Evolutionary conservation across 2,113 vertebrate species (phyloP), one percentile per base, ranked within the genome.

Genomic region (Rhinopomastus cyanomelas): DNA sequence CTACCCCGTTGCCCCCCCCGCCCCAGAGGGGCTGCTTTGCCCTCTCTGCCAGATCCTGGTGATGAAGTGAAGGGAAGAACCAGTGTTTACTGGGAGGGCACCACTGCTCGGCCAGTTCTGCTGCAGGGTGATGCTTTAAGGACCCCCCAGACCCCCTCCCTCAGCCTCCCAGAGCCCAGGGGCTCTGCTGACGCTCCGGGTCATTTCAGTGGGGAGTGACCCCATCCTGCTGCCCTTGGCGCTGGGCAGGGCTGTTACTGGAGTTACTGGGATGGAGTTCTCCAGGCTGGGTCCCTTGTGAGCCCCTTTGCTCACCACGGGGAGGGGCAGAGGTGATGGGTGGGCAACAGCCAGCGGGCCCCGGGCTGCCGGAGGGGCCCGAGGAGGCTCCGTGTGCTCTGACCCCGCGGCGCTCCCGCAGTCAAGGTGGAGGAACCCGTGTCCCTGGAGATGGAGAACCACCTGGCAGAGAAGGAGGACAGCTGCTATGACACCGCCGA

Each of bases 401-500:
- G 19, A 22, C 66, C n/a, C 68, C 37, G 53, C n/a, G 55, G 19
- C 22, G n/a, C 21, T 5, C 13, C 1, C 81, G 5, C 92, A 99
- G 99, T 99, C 17, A 99, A 99, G 97, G 97, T 98, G 53, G 99
- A 99, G 88, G 99, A 99, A 75, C 97, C 98, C 0, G 97, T 97
- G 88, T 89, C 98, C 68, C 91, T 99, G 97, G 99, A 99, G 92
- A 98, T 99, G 98, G 99, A 99, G 74, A 99, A 98, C 89, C 98
- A 99, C 32, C 96, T 99, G 95, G 91, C 98, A 16, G 99, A 99
- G 80, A 99, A 99, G 92, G 99, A 99, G 2, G 99, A 99, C 29
- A 96, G 97, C 94, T 99, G 99, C 98, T 99, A 99, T 12, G 99
- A 99, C 97, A 98, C 97, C 22, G 98, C 98, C 0, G 99, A 99